Conservation (phyloP, 2,797 vertebrate genomes). For the Strix occidentalis region DNA sequence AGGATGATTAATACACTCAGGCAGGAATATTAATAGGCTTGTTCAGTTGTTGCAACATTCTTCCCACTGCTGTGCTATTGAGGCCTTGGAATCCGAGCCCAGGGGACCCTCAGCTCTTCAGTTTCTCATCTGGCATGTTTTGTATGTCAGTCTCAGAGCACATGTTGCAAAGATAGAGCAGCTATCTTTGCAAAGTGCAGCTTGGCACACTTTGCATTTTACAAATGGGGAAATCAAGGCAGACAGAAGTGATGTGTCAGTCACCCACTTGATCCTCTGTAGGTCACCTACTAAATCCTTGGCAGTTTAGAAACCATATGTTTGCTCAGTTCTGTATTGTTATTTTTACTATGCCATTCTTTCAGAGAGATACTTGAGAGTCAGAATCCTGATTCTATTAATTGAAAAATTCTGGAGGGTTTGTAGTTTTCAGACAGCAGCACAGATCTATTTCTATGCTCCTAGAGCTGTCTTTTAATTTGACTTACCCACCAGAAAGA, state of each 20-base stretch:
- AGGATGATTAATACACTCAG: conserved; percentile 64
- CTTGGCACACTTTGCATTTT: not conserved
- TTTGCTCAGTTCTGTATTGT: not conserved
- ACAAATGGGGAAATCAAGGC: conserved; percentile 14
- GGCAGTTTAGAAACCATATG: not conserved
- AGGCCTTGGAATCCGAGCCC: conserved; percentile 7
- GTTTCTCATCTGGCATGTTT: conserved; percentile 44
- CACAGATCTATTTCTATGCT: not conserved
- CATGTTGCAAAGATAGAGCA: not conserved
- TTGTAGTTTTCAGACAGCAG: not conserved
- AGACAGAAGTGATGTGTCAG: not conserved
- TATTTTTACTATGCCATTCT: not conserved
- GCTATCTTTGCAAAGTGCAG: conserved; percentile 6
- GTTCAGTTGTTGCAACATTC: conserved; percentile 63
- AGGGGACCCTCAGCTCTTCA: conserved; percentile 38
- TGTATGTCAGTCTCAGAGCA: conserved; percentile 26
- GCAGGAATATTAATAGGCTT: conserved; percentile 65
- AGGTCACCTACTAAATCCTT: not conserved
- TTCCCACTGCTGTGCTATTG: conserved; percentile 45
- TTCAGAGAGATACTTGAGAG: not conserved
- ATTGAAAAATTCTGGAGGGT: not conserved
- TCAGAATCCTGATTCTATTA: not conserved
- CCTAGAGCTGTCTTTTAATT: not conserved
- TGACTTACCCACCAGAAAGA: not conserved
- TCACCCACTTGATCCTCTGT: not conserved